These are phyloP conservation scores for Cebuella pygmaea DNA, from an alignment of 2,797 vertebrate genomes.

Conservation along the genomic window DNA sequence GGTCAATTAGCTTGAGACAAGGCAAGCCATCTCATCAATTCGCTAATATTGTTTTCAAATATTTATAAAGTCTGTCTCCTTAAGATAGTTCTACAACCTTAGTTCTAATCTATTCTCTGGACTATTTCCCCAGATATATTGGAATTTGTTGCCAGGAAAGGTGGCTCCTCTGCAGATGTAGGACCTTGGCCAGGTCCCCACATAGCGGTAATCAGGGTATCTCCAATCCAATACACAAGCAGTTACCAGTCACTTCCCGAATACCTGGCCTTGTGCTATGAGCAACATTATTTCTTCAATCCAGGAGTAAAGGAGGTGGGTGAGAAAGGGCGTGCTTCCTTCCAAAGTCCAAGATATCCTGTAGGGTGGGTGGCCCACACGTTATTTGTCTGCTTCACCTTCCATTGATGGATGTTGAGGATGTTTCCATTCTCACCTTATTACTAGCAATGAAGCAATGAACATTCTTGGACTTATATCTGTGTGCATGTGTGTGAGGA, in stretches of 20 bases:
- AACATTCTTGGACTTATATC: background rate
- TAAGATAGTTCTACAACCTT: conserved; percentile 11
- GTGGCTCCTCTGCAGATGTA: background rate
- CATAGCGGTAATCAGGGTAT: background rate
- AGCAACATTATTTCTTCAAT: background rate
- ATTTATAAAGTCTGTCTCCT: conserved; percentile 2
- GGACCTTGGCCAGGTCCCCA: background rate
- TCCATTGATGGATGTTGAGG: background rate
- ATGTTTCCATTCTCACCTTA: background rate
- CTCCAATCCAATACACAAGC: background rate
- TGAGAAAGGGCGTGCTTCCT: background rate
- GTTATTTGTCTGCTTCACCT: background rate
- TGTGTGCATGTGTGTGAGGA: background rate
- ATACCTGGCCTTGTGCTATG: background rate
- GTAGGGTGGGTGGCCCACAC: background rate
- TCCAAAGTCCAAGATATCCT: background rate
- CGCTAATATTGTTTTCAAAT: conserved; percentile 46
- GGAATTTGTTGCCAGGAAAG: background rate
- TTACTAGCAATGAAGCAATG: background rate
- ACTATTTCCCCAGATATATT: conserved; percentile 20
- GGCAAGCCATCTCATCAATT: background rate
- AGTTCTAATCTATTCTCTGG: conserved; percentile 36
- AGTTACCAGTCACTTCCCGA: background rate
- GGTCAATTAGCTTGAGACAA: conserved; percentile 38
- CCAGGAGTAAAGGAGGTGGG: background rate